Evolutionary conservation across 1,140 invertebrate genomes (phyloP), one percentile per base, ranked within the genome.

Genomic region (Telenomus remus): DNA sequence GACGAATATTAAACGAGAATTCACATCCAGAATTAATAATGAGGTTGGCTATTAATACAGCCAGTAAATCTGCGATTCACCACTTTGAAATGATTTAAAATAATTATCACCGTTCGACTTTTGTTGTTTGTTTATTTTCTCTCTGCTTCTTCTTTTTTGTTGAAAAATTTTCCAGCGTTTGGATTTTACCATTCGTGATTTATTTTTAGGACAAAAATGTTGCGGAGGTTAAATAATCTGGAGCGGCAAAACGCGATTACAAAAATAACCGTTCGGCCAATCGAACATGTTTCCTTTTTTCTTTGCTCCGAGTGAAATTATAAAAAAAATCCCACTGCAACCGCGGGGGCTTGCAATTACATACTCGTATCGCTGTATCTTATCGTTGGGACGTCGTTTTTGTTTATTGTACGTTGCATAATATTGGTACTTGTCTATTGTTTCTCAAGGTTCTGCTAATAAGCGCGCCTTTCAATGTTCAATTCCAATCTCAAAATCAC

Each of bases 1-100:
- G 47, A 55, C 46, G 35, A 55, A 48, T 55, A 54, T 69, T 35
- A 55, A 60, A 59, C 10, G 27, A 44, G 14, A 54, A 69, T 60
- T 59, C 59, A 60, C 54, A 59, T 68, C 33, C 64, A 68, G 48
- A 14, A 54, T 46, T 53, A 56, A 60, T 60, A 69, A 69, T 15
- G 49, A 60, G 55, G 49, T 51, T 48, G 44, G 43, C 43, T 46
- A 27, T 27, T 27, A 27, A 27, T 27, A 27, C 19, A 27, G 19
- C 19, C n/a, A 27, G 19, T 27, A 39, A 39, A 39, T 39, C n/a
- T 39, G 37, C 9, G 19, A 27, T 27, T 6, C 37, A 9, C 37
- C 37, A 39, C 37, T 39, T 39, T 9, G n/a, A 3, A 11, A 39
- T n/a, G 37, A 27, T 27, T 27, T 3, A 27, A 27, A 27, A 27